Percentiles rank a stretch among this genome's conserved stretches.
Conservation (phyloP, 1,140 invertebrate species). For the Drosophila murphyi region DNA sequence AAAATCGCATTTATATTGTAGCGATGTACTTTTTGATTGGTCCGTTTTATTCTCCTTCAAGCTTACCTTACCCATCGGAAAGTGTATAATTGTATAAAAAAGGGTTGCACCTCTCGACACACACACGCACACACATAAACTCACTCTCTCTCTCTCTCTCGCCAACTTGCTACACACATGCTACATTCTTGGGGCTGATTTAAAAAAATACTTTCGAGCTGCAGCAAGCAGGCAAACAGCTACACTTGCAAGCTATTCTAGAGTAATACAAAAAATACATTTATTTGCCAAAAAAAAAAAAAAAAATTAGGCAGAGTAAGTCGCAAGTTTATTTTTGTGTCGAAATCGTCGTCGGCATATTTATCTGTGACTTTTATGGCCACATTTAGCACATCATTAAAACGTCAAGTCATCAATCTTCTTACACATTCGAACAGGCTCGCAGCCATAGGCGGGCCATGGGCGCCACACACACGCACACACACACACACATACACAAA, state of each 20-base stretch:
- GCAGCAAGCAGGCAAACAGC: slow-evolving; percentile 65
- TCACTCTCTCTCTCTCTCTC: background rate
- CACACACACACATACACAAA: background rate
- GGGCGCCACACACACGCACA: background rate
- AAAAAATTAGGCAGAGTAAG: slow-evolving; percentile 22
- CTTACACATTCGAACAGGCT: slow-evolving; percentile 82
- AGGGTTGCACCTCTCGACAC: background rate
- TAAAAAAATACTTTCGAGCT: slow-evolving; percentile 76
- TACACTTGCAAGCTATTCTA: slow-evolving; percentile 50
- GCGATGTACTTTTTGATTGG: too few species aligned
- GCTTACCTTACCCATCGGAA: too few species aligned
- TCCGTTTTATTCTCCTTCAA: too few species aligned
- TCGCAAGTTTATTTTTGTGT: slow-evolving; percentile 1
- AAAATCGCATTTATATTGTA: too few species aligned
- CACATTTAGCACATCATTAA: slow-evolving; percentile 82
- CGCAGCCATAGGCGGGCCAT: slow-evolving; percentile 57
- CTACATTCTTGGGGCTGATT: slow-evolving; percentile 43
- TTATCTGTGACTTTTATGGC: slow-evolving; percentile 75
- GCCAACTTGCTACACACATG: background rate
- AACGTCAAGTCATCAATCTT: slow-evolving; percentile 85
- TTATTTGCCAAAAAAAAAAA: slow-evolving; percentile 14
- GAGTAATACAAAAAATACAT: slow-evolving; percentile 3
- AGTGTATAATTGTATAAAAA: background rate
- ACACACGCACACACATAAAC: background rate
- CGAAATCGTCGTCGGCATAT: slow-evolving; percentile 9